Base-by-base conservation (phyloP, 2,113 vertebrate genomes). In the Probosciger aterrimus region DNA sequence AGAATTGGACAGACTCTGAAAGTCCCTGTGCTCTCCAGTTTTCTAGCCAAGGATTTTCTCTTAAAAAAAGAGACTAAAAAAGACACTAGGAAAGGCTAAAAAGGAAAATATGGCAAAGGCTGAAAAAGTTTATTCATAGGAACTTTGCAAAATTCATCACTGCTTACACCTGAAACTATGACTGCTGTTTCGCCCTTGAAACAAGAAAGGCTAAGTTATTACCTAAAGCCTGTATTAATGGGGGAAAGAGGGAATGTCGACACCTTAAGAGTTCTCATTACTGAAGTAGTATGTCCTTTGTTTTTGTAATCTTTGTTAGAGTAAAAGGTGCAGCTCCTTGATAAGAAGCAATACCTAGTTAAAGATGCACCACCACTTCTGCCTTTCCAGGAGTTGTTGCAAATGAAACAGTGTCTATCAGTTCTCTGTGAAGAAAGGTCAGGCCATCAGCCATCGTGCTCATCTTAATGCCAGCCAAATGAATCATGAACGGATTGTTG, bases 291-390 rank as follows among this genome's bases (percentile, higher is more conserved):
- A 18, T 43, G 62, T 52, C 67, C 88, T 96, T 95, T 95, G 75
- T 93, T 94, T 96, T 63, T 1, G 3, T 82, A 91, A 82, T 91
- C 31, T 25, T 80, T 49, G 18, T 71, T 86, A 65, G 55, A 94
- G 88, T 68, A 68, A 95, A 95, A 97, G 96, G 96, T 96, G 94
- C 88, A 93, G 86, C 91, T 91, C 67, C 73, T 90, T 74, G 95
- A 96, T 95, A 95, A 96, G 76, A 39, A 79, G 89, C 55, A 53
- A 14, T n/a, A 55, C 81, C 75, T 86, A 47, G 86, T 91, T 89
- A 90, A 73, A 94, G 94, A 88, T 91, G 92, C 49, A 59, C 60
- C 52, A 37, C 92, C 76, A 20, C 73, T 88, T 65, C 41, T 64
- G 68, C 70, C 43, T 93, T 82, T 76, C 64, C 44, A 39, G 73